Percentiles rank a stretch among this genome's conserved stretches.
Evolutionary conservation across 2,888 invertebrate species (phyloP).

Genomic region (Ormia ochracea): DNA sequence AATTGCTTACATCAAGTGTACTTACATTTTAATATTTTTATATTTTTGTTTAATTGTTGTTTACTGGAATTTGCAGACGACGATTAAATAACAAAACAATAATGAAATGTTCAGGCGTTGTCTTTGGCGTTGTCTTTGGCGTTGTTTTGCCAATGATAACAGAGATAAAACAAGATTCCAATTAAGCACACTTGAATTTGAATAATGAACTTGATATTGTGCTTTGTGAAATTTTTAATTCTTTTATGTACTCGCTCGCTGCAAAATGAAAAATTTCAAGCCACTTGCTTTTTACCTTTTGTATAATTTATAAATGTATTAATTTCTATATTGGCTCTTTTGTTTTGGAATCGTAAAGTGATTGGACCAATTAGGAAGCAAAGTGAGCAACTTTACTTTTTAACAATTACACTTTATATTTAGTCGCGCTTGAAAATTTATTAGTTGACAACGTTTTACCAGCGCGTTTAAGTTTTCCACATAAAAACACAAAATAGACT

Average conservation of each 20-base stretch:
- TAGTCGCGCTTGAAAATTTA: conserved; percentile 40
- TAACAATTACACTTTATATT: conserved; percentile 44
- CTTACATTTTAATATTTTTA: conserved; percentile 43
- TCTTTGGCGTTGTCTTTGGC: conserved; percentile 22
- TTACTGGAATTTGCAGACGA: neutral
- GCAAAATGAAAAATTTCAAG: neutral
- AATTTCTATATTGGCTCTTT: neutral
- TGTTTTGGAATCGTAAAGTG: conserved; percentile 5
- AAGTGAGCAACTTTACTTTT: conserved; percentile 34
- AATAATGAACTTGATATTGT: conserved; percentile 35
- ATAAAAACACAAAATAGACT: conserved; percentile 65
- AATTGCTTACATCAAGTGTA: neutral
- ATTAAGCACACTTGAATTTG: conserved; percentile 6
- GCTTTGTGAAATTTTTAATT: neutral
- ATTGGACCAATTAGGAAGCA: conserved; percentile 47
- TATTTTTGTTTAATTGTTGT: neutral
- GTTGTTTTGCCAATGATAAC: neutral
- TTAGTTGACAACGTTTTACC: conserved; percentile 50
- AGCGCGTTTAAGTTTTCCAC: conserved; percentile 65
- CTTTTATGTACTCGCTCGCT: neutral
- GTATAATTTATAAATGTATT: neutral
- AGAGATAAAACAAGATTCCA: conserved; percentile 22
- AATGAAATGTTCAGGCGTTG: conserved; percentile 33
- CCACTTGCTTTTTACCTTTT: neutral
- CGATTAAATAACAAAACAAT: neutral